phyloP scores from a whole-genome alignment of 1,140 invertebrate species.

The Listronotus bonariensis region DNA sequence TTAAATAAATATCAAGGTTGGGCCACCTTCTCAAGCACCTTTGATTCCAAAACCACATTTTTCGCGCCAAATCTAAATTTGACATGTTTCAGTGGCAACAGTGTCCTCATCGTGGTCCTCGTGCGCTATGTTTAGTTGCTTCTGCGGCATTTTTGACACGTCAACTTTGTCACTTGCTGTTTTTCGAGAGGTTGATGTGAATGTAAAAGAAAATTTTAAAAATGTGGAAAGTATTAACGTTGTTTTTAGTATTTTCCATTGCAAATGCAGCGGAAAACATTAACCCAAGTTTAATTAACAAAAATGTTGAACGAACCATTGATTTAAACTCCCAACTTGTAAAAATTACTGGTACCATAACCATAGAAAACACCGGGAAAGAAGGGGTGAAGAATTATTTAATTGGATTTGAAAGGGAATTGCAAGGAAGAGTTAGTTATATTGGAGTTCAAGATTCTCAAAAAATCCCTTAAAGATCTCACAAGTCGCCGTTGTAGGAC shows the following conservation, averaged over 20 bases:
- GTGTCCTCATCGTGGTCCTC: too few relatives aligned
- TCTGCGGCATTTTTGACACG: slow-evolving; percentile 8
- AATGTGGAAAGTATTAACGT: slow-evolving; percentile 37
- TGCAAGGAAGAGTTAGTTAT: slow-evolving; percentile 71
- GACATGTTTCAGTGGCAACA: too few relatives aligned
- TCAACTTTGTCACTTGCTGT: slow-evolving; percentile 7
- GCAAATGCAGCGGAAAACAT: slow-evolving; percentile 35
- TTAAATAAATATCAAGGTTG: too few relatives aligned
- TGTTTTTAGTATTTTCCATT: slow-evolving; percentile 19
- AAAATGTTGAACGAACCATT: slow-evolving; percentile 83
- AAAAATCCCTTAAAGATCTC: slow-evolving; percentile 67
- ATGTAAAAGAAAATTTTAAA: slow-evolving; percentile 1
- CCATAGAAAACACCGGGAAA: slow-evolving; percentile 80
- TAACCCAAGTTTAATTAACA: slow-evolving; percentile 64
- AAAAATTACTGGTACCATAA: slow-evolving; percentile 78
- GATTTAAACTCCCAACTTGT: slow-evolving; percentile 88
- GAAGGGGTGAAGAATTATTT: slow-evolving; percentile 71
- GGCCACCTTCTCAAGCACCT: too few relatives aligned
- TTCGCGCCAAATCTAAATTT: too few relatives aligned
- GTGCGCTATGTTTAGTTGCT: too few relatives aligned
- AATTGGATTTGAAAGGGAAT: slow-evolving; percentile 69
- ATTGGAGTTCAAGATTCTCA: slow-evolving; percentile 71
- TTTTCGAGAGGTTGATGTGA: slow-evolving; percentile 15
- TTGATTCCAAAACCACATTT: too few relatives aligned
- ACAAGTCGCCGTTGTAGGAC: slow-evolving; percentile 60